These are phyloP conservation scores for Malthinus flaveolus DNA, from an alignment of 2,888 invertebrate species.

Conservation along the genomic window DNA sequence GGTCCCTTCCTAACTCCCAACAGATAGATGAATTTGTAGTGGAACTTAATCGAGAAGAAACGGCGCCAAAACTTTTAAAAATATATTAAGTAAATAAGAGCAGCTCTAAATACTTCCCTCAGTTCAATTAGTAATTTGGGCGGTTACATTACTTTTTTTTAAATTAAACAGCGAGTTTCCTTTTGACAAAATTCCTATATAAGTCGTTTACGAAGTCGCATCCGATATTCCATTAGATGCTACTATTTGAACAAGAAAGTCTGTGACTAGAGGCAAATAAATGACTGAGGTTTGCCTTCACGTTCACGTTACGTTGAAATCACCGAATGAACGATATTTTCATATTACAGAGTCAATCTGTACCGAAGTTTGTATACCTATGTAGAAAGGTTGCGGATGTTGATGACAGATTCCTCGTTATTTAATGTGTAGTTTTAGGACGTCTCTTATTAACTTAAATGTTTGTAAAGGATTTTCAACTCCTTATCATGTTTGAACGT, in stretches of 20 bases:
- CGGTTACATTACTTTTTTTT: conserved; percentile 10
- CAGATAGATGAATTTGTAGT: conserved; percentile 15
- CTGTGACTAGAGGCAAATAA: conserved; percentile 45
- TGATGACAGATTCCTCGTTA: conserved; percentile 19
- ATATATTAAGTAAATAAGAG: conserved; percentile 5
- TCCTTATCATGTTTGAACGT: not conserved
- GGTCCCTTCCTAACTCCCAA: conserved; percentile 8
- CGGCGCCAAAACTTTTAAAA: conserved; percentile 9
- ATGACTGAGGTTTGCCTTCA: conserved; percentile 34
- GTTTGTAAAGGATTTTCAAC: conserved; percentile 9
- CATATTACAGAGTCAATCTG: conserved; percentile 8
- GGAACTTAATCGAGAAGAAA: conserved; percentile 16
- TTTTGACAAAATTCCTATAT: conserved; percentile 33
- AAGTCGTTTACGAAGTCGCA: conserved; percentile 44
- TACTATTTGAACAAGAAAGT: conserved; percentile 47
- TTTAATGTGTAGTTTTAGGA: conserved; percentile 20
- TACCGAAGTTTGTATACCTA: conserved; percentile 8
- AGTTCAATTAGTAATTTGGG: not conserved
- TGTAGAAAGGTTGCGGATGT: conserved; percentile 10
- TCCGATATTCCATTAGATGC: conserved; percentile 50
- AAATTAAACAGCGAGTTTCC: conserved; percentile 23
- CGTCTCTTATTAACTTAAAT: conserved; percentile 18
- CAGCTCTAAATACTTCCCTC: not conserved
- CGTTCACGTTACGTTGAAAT: conserved; percentile 29
- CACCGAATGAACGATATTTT: conserved; percentile 17